phyloP scores from a whole-genome alignment of 2,797 vertebrate species.

The Microctenopoma stevenorrisi region DNA sequence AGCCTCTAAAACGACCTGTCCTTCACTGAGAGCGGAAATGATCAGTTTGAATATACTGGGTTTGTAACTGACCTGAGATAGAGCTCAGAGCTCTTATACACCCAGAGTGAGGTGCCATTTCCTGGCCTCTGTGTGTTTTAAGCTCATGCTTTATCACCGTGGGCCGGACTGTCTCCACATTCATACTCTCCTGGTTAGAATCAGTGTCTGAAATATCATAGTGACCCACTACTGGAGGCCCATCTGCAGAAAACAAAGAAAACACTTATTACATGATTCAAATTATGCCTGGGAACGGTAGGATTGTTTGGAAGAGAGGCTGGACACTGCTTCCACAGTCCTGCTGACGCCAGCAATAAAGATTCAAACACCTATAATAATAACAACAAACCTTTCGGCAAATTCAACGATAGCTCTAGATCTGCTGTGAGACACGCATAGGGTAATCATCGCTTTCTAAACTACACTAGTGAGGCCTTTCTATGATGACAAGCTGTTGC shows the following conservation, averaged over 20 bases:
- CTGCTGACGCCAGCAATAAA: slow-evolving; percentile 14
- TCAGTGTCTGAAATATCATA: slow-evolving; percentile 98
- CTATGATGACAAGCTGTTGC: not conserved
- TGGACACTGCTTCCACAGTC: slow-evolving; percentile 24
- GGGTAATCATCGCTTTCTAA: not conserved
- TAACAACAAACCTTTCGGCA: not conserved
- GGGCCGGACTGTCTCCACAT: slow-evolving; percentile 90
- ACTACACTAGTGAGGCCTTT: not conserved
- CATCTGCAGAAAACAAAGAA: slow-evolving; percentile 91
- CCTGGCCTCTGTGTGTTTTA: slow-evolving; percentile 89
- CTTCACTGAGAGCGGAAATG: slow-evolving; percentile 62
- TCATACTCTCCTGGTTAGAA: slow-evolving; percentile 95
- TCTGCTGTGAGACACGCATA: not conserved
- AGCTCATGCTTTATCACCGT: slow-evolving; percentile 93
- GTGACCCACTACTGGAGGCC: slow-evolving; percentile 93
- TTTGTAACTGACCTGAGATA: slow-evolving; percentile 90
- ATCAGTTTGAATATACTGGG: slow-evolving; percentile 68
- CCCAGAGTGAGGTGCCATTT: slow-evolving; percentile 85
- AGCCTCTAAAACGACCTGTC: slow-evolving; percentile 54
- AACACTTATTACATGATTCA: slow-evolving; percentile 81
- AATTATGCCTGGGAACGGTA: slow-evolving; percentile 54
- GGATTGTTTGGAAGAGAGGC: slow-evolving; percentile 38
- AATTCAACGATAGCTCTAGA: not conserved
- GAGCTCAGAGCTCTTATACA: slow-evolving; percentile 88
- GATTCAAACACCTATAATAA: not conserved